Base-by-base conservation (phyloP, 2,888 invertebrate species). In the Tetramorium bicarinatum region DNA sequence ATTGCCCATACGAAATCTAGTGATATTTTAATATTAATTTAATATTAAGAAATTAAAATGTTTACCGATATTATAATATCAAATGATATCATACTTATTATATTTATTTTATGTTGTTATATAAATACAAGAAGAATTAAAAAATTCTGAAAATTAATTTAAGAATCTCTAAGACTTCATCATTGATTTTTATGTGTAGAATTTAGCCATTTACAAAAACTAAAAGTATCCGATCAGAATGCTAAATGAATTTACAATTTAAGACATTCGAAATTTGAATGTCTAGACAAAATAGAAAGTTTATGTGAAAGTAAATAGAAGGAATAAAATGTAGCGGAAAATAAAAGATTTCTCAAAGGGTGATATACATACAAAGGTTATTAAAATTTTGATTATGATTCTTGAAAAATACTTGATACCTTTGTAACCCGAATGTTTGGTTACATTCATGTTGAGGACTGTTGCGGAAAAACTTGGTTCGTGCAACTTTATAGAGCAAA, bases 1-100 rank as follows among this genome's bases (percentile, higher is more conserved):
- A 84, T 38, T 3, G 83, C 80, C 87, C 85, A 87, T 6, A 75
- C 49, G 62, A 82, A 85, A 67, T 82, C 87, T 87, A 61, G 4
- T 4, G 0, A 4, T 34, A 34, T 34, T 34, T 34, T 34, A 34
- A 2, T 29, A 2, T 29, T 4, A n/a, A 29, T n/a, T n/a, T n/a
- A 29, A 29, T 2, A 29, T n/a, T n/a, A n/a, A n/a, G n/a, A 29
- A 29, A 29, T 2, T 29, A 29, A 29, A 25, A 25, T n/a, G n/a
- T 25, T 29, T 29, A 29, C 29, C 2, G 2, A 29, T 29, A 2
- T 29, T 29, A 29, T 29, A 2, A 2, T 29, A 29, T 29, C 2
- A 29, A 29, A 29, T 29, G 29, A 2, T 2, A 29, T 29, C n/a
- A n/a, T n/a, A n/a, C n/a, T n/a, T n/a, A n/a, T n/a, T 29, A 29